phyloP scores from a whole-genome alignment of 2,888 invertebrate species.

The Acheta domesticus region DNA sequence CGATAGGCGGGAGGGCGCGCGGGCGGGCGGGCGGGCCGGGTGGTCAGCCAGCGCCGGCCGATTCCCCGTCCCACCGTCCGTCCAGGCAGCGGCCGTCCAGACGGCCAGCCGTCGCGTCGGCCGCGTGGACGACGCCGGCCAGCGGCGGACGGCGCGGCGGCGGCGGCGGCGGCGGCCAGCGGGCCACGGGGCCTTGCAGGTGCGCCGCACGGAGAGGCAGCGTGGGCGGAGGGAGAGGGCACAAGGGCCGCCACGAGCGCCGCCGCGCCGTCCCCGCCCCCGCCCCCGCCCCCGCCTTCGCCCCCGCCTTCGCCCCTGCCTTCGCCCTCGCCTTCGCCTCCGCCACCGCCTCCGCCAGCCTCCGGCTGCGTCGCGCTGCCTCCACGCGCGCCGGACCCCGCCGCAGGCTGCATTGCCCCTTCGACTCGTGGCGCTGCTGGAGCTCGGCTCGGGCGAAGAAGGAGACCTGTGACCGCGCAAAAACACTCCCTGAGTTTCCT shows the following conservation, averaged over 20 bases:
- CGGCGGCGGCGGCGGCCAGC: neutral
- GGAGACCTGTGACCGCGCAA: neutral
- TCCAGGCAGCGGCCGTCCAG: too few species aligned
- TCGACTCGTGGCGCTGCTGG: neutral
- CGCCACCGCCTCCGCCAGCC: neutral
- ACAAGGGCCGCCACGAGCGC: neutral
- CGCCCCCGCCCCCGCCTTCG: too few species aligned
- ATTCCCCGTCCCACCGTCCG: too few species aligned
- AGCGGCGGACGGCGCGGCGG: constrained; percentile 6
- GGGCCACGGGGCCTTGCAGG: neutral
- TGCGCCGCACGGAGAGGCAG: neutral
- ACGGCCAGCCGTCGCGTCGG: too few species aligned
- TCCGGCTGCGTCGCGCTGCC: too few species aligned
- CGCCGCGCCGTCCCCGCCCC: too few species aligned
- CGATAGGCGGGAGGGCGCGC: too few species aligned
- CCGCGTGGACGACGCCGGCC: neutral
- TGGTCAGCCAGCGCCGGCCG: too few species aligned
- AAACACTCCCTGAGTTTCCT: too few species aligned
- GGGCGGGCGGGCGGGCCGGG: too few species aligned
- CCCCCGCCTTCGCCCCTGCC: neutral
- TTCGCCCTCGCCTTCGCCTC: neutral
- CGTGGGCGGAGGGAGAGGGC: constrained; percentile 18
- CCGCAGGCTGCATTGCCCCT: neutral
- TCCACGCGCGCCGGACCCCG: neutral
- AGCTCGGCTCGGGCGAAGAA: neutral